These are phyloP conservation scores for Parasteatoda tepidariorum DNA, from an alignment of 1,140 invertebrate species.

Conservation along the genomic window DNA sequence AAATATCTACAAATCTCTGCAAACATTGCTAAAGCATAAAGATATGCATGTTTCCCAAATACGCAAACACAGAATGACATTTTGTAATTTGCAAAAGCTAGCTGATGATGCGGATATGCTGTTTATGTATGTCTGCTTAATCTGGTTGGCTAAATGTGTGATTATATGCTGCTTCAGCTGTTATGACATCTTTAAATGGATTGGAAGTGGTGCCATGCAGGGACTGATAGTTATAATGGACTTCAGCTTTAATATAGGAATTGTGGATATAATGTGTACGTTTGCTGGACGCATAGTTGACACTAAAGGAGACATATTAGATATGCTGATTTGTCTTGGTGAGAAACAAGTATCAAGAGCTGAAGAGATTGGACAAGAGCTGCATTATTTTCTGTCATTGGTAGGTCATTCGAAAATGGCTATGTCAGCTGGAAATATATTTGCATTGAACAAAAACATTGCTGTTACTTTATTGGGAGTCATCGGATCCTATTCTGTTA, in stretches of 20 bases:
- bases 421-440: constrained; percentile 29
- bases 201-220: not conserved
- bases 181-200: constrained; percentile 17
- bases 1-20: not conserved
- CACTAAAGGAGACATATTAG: not conserved
- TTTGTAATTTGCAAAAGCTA: constrained; percentile 7
- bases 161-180: constrained; percentile 10
- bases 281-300: constrained; percentile 3
- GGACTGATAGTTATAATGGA: not conserved
- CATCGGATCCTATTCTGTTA: constrained; percentile 20
- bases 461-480: constrained; percentile 33
- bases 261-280: not conserved
- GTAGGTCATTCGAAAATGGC: constrained; percentile 32
- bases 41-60: not conserved
- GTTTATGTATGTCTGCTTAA: not conserved
- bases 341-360: not conserved
- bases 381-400: constrained; percentile 4
- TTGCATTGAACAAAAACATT: constrained; percentile 6
- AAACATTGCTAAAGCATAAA: not conserved
- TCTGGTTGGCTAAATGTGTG: not conserved
- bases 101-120: not conserved
- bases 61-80: not conserved
- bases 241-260: not conserved
- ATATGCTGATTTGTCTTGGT: not conserved
- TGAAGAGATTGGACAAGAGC: not conserved